phyloP scores from a whole-genome alignment of 2,113 vertebrate genomes.

The Prunella fulvescens region DNA sequence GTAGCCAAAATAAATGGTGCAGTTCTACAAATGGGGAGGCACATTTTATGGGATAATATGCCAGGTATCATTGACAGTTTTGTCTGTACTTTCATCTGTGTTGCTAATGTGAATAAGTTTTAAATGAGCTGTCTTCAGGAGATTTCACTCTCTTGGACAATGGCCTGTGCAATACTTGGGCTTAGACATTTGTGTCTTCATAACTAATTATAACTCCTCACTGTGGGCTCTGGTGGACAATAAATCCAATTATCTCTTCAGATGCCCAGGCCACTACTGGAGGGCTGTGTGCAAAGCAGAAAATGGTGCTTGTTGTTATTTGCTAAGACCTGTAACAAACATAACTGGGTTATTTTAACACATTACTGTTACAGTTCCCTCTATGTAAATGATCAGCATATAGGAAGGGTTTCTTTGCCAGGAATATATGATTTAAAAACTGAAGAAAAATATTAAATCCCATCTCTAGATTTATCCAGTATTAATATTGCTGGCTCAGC shows the following conservation, averaged over 20 bases:
- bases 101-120: not conserved
- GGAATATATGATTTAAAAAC: not conserved
- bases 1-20: not conserved
- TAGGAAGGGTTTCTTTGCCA: not conserved
- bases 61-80: not conserved
- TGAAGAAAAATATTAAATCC: not conserved
- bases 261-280: not conserved
- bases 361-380: not conserved
- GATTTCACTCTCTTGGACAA: not conserved
- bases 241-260: not conserved
- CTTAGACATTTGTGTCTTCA: not conserved
- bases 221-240: not conserved
- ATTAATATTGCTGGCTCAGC: not conserved
- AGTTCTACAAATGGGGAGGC: not conserved
- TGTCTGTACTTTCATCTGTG: not conserved
- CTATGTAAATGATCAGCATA: not conserved
- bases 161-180: not conserved
- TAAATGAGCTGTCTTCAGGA: not conserved
- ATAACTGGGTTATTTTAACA: not conserved
- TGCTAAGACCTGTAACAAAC: not conserved
- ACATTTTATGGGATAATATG: not conserved
- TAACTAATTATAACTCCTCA: not conserved
- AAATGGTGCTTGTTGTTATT: not conserved
- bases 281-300: not conserved
- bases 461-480: not conserved